Base-by-base conservation (phyloP, 2,797 vertebrate genomes). In the Astyanax mexicanus region DNA sequence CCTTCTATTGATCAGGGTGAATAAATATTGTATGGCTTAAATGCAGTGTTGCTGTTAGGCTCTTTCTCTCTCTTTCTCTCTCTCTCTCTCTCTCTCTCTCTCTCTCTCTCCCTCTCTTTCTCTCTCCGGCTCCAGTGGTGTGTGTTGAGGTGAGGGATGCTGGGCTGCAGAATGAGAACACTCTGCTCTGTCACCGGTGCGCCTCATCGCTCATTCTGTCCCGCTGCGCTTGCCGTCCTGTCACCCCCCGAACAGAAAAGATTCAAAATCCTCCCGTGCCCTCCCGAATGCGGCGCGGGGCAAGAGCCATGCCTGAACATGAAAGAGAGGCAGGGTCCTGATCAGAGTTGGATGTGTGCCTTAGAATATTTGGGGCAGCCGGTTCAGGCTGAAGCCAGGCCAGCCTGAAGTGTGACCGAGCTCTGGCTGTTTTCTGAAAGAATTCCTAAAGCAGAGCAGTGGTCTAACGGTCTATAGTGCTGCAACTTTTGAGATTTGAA, bases 131-230 rank as follows among this genome's bases (percentile, higher is more conserved):
- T 2, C 29, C 32, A 32, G 29, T 32, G 5, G 40, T 10, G 62
- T 65, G 61, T 21, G 35, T n/a, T n/a, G 27, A 10, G 25, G 37
- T 52, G 75, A 81, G 67, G 51, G 60, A 69, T 76, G 74, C 44
- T 37, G 51, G 62, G 58, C 54, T 67, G 60, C 44, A 69, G 73
- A 80, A 76, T 72, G 73, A 76, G 78, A 80, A 72, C 78, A 68
- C 21, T 32, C 29, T 47, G 13, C 49, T 47, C 45, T 72, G 37
- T 75, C 62, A 72, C 67, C n/a, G 57, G 23, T 1, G 19, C 11
- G 7, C 70, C 76, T 78, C 80, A 81, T 81, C 68, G 15, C 77
- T 82, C 80, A 79, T 58, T 69, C 72, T 69, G 69, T 82, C 73
- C 73, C 72, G 64, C 68, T 49, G 64, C 68, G 44, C 62, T 72